These are phyloP conservation scores for Dysmachus trigonus DNA, from an alignment of 2,888 invertebrate species.

Conservation along the genomic window DNA sequence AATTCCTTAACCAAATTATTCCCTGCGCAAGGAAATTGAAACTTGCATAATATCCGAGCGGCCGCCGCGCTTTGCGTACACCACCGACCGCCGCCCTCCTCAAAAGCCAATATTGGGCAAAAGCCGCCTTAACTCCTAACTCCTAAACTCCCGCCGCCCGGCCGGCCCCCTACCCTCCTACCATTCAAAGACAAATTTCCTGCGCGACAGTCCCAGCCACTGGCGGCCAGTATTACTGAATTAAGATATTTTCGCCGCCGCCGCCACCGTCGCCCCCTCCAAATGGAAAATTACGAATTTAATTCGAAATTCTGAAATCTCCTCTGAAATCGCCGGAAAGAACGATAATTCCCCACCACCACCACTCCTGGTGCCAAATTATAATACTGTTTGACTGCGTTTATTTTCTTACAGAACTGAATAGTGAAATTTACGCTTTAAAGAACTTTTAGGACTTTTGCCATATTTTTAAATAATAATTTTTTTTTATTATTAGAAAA, in stretches of 20 bases:
- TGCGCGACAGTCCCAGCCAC: background rate
- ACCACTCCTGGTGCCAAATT: background rate
- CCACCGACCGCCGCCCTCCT: background rate
- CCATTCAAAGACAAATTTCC: background rate
- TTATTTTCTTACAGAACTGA: background rate
- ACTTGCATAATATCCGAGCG: background rate
- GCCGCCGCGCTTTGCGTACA: background rate
- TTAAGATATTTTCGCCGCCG: background rate
- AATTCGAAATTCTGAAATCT: background rate
- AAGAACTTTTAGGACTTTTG: background rate
- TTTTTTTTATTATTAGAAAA: background rate
- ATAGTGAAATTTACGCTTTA: background rate
- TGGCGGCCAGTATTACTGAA: background rate
- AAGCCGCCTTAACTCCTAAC: too few relatives aligned
- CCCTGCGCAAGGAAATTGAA: background rate
- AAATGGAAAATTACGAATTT: background rate
- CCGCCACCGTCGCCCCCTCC: background rate
- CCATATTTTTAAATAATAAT: background rate
- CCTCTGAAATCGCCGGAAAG: background rate
- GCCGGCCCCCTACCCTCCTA: too few relatives aligned
- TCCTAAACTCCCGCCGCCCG: too few relatives aligned
- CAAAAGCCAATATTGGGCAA: background rate
- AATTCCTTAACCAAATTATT: conserved; percentile 23
- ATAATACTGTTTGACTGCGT: background rate
- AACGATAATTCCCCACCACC: background rate